Evolutionary conservation across 2,113 vertebrate species (phyloP), one percentile per base, ranked within the genome.

Genomic region (Romanogobio albipinnatus): DNA sequence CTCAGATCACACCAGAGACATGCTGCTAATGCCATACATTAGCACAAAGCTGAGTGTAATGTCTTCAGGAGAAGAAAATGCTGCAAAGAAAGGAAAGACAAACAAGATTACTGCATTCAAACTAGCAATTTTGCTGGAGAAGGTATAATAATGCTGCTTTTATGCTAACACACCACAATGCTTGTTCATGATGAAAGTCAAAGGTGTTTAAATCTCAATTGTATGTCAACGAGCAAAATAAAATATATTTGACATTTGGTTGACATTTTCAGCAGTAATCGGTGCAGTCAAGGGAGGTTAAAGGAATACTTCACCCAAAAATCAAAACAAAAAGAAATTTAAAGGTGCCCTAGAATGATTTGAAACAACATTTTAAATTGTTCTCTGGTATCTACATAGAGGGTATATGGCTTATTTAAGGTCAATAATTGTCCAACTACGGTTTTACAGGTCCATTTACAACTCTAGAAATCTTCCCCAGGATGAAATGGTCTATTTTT

Each of bases 11-110:
- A 73, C 70, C 43, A 26, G 70, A 47, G 11, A 73, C 22, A 24
- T 47, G 22, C 5, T 73, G 70, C 13, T 73, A 73, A 73, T 73
- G 70, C n/a, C 43, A 73, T 73, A 47, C 70, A 73, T 73, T 73
- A 73, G 70, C 43, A 73, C 70, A 73, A 29, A 47, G 43, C 22
- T 73, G 39, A 73, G 70, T 73, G 70, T 26, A 73, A 73, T 47
- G 70, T 73, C 70, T 73, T 73, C 43, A 7, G 39, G 43, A 47
- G 43, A 5, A 26, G 43, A 73, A 73, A 73, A n/a, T 73, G 70
- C 70, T 47, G 70, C 22, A 73, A 47, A 47, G 39, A 73, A 47
- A 7, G 22, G 11, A 73, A 73, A 73, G 43, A 73, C 22, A 73
- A 73, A 73, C 70, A 73, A 47, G 43, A 73, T 73, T 73, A 73